These are phyloP conservation scores for Caenorhabditis elegans DNA, from an alignment of 1,140 invertebrate genomes.

Conservation along the genomic window DNA sequence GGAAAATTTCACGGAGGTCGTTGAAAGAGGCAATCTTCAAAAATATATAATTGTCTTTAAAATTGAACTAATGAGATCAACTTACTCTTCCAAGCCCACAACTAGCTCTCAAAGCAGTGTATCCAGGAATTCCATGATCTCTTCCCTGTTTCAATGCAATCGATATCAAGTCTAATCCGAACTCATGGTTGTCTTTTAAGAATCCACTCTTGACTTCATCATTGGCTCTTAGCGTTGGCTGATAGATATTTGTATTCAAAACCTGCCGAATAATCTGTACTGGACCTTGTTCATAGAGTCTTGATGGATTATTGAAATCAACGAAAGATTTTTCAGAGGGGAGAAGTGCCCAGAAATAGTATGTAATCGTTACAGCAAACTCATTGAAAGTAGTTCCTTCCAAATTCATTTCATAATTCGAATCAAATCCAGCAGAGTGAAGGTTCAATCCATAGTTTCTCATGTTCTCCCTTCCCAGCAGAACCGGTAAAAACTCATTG, in stretches of 20 bases:
- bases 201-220: constrained; percentile 47
- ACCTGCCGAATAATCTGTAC: constrained; percentile 39
- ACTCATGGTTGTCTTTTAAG: constrained; percentile 40
- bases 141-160: constrained; percentile 76
- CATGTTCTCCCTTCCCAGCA: constrained; percentile 62
- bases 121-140: constrained; percentile 82
- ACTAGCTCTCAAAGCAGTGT: constrained; percentile 77
- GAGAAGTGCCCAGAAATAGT: constrained; percentile 40
- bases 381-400: constrained; percentile 49
- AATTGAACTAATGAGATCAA: background rate
- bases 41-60: background rate
- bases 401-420: constrained; percentile 52
- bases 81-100: constrained; percentile 69
- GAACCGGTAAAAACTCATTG: constrained; percentile 67
- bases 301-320: constrained; percentile 49
- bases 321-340: constrained; percentile 31
- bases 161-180: constrained; percentile 71
- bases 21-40: constrained; percentile 50
- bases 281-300: constrained; percentile 42
- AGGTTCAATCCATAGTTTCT: constrained; percentile 51
- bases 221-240: constrained; percentile 40
- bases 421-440: constrained; percentile 47
- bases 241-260: constrained; percentile 42
- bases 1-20: constrained; percentile 50
- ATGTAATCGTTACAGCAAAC: constrained; percentile 36